Evolutionary conservation across 1,140 invertebrate genomes (phyloP), one percentile per base, ranked within the genome.

Genomic region (Littorina saxatilis): DNA sequence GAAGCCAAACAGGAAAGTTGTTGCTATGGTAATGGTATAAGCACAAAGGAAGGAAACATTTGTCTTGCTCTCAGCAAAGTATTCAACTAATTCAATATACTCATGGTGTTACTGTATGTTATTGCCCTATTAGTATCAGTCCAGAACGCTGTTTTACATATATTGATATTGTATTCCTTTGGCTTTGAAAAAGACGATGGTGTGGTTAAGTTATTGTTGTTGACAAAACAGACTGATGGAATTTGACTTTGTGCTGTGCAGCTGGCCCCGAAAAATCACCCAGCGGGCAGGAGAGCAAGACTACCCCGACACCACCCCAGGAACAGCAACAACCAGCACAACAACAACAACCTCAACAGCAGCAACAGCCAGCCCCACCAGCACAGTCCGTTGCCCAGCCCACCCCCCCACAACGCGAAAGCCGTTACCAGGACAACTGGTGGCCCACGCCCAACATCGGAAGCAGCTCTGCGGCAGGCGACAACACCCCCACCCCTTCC

Each of bases 351-450:
- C 39, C 76, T 0, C 29, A 32, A 29, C 76, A 78, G 58, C 35
- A 15, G 20, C 70, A 39, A 73, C 37, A n/a, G n/a, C 58, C 52
- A 40, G 50, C 35, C 50, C 74, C 43, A 40, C 66, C 35, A 3
- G 23, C 47, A n/a, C 78, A 80, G 68, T 43, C 52, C 50, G 39
- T 74, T 40, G 50, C 50, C 27, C 79, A 80, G 20, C 78, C 78
- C 11, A 52, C 52, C 29, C 55, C 75, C 13, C 78, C 70, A 32
- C 79, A 55, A 47, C 43, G 27, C 37, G 78, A 68, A 7, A 32
- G 66, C 29, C 78, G 66, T 50, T 80, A 72, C 78, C 75, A 58
- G 23, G 50, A 80, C 68, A 61, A 61, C 68, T 61, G 79, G 79
- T 72, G 76, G 76, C 35, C 74, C 7, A n/a, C 43, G 15, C 7